These are phyloP conservation scores for Ischnura elegans DNA, from an alignment of 2,888 invertebrate genomes.

Conservation along the genomic window DNA sequence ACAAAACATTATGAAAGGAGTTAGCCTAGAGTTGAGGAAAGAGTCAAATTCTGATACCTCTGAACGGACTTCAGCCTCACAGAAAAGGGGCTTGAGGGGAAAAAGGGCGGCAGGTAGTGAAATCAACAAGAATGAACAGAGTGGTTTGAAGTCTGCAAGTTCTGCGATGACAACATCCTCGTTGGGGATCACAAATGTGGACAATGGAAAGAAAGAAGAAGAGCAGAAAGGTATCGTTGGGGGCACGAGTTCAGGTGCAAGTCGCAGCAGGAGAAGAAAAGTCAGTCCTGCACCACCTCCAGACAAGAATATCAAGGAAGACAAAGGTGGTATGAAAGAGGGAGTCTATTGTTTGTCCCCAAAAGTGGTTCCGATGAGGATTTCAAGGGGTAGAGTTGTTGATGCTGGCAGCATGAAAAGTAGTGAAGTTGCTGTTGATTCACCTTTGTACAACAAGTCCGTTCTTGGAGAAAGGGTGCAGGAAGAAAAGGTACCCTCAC, in stretches of 20 bases:
- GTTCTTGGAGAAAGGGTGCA: not conserved
- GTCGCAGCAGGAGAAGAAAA: not conserved
- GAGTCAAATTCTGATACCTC: not conserved
- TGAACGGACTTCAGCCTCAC: too few species aligned
- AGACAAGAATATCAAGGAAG: not conserved
- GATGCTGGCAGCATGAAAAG: not conserved
- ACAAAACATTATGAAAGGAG: not conserved
- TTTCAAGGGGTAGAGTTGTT: not conserved
- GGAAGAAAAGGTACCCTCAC: not conserved
- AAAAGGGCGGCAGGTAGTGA: not conserved
- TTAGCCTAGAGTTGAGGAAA: not conserved
- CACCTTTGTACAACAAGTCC: constrained; percentile 11
- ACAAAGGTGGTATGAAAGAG: not conserved
- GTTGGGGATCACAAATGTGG: not conserved
- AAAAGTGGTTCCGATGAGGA: not conserved
- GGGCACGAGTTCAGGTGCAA: not conserved
- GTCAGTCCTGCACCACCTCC: not conserved
- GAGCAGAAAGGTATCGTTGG: not conserved
- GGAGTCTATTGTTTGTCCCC: not conserved
- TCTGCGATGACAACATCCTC: not conserved
- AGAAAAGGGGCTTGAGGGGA: not conserved
- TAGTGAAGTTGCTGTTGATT: not conserved
- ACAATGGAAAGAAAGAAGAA: not conserved
- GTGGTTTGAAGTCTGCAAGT: not conserved
- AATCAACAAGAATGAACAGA: not conserved